These are phyloP conservation scores for Mythimna pallens DNA, from an alignment of 2,888 invertebrate species.

Conservation along the genomic window DNA sequence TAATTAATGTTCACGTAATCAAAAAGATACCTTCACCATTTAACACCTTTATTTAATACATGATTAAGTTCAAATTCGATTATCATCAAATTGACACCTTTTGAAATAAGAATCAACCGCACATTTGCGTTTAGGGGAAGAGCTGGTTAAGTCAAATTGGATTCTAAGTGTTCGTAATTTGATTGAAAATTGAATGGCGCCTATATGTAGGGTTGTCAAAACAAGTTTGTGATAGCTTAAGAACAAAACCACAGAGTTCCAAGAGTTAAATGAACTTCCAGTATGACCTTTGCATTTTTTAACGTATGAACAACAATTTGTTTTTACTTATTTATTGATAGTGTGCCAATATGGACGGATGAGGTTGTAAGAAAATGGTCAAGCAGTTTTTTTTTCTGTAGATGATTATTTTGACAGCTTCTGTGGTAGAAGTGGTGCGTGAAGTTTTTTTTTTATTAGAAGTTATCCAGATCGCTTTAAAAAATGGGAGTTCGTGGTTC, in stretches of 20 bases:
- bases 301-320: constrained; percentile 60
- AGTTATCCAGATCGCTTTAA: no score
- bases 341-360: constrained; percentile 13
- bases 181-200: constrained; percentile 36
- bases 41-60: constrained; percentile 28
- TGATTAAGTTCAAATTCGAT: constrained; percentile 47
- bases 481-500: no score
- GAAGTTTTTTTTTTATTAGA: neutral
- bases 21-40: constrained; percentile 17
- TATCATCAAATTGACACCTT: constrained; percentile 16
- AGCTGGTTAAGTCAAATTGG: constrained; percentile 16
- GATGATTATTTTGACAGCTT: constrained; percentile 11
- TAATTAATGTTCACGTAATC: constrained; percentile 66
- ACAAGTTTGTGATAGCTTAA: constrained; percentile 48
- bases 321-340: constrained; percentile 53
- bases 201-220: constrained; percentile 41
- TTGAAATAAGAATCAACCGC: constrained; percentile 30
- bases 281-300: constrained; percentile 78
- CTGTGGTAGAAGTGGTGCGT: neutral
- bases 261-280: constrained; percentile 82
- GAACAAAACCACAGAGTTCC: constrained; percentile 55
- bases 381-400: neutral
- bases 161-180: constrained; percentile 24
- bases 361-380: constrained; percentile 26
- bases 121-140: constrained; percentile 11